These are phyloP conservation scores for Phacellophora camtschatica DNA, from an alignment of 30 jellyfish, hydroid and myxozoan species.

Conservation along the genomic window DNA sequence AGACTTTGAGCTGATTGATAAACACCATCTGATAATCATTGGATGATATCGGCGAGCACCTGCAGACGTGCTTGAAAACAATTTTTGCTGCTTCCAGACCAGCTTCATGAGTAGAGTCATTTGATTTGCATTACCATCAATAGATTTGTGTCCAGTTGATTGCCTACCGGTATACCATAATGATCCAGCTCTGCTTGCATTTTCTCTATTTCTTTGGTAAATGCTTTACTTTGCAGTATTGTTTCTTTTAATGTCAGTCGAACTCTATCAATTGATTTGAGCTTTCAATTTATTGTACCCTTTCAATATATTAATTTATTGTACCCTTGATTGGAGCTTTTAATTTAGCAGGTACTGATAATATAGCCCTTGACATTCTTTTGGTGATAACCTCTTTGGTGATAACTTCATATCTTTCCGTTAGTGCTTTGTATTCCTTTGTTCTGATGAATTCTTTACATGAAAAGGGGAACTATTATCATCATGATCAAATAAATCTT, in stretches of 20 bases:
- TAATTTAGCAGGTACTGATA: slow-evolving; percentile 26
- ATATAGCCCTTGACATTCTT: not conserved
- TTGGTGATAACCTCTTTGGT: not conserved
- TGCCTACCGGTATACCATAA: not conserved
- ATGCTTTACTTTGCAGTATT: not conserved
- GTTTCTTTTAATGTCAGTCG: not conserved
- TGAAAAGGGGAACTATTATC: not conserved
- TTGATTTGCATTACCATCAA: not conserved
- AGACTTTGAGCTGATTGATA: not conserved
- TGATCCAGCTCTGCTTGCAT: not conserved
- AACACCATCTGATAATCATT: not conserved
- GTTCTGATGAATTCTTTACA: not conserved
- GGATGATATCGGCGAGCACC: not conserved
- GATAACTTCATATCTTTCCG: not conserved
- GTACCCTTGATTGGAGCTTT: slow-evolving; percentile 33
- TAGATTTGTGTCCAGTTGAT: not conserved
- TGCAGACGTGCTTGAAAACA: not conserved
- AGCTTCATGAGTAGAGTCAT: not conserved
- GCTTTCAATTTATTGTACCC: no score
- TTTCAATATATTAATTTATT: no score
- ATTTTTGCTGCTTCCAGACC: not conserved
- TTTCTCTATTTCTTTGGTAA: not conserved
- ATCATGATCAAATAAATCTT: not conserved
- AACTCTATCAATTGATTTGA: slow-evolving; percentile 28
- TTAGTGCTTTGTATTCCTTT: no score